These are phyloP conservation scores for Acropternis orthonyx DNA, from an alignment of 2,797 vertebrate genomes.

Conservation along the genomic window DNA sequence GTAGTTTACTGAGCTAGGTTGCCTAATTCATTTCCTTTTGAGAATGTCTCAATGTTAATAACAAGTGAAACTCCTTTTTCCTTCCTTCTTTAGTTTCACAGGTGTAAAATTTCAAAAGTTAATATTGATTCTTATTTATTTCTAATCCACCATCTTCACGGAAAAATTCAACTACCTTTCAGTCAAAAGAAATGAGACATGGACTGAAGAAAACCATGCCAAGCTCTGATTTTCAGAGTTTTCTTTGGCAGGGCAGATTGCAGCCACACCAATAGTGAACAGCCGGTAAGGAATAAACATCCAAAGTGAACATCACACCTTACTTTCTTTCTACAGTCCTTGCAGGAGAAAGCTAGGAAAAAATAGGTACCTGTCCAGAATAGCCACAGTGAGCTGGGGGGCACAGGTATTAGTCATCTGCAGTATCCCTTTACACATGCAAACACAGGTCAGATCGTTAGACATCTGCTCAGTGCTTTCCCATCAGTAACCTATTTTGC, in stretches of 20 bases:
- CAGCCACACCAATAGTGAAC: not conserved
- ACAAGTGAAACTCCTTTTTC: conserved; percentile 34
- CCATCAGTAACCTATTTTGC: not conserved
- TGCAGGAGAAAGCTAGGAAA: not conserved
- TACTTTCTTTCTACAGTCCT: not conserved
- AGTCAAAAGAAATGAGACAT: not conserved
- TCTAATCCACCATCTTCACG: not conserved
- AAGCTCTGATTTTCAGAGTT: not conserved
- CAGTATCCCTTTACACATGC: not conserved
- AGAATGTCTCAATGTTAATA: conserved; percentile 13
- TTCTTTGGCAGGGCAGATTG: not conserved
- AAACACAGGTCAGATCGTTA: not conserved
- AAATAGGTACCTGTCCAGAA: not conserved
- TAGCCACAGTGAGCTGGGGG: not conserved
- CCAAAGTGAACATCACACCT: not conserved
- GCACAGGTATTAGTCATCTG: not conserved
- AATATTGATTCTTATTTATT: conserved; percentile 33
- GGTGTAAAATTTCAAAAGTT: conserved; percentile 40
- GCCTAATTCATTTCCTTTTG: conserved; percentile 31
- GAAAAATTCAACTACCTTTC: not conserved
- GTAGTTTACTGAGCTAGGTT: not conserved
- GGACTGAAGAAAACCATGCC: not conserved
- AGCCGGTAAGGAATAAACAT: not conserved
- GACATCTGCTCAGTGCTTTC: not conserved
- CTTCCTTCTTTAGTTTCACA: conserved; percentile 34